These are phyloP conservation scores for Phrynosoma platyrhinos DNA, from an alignment of 2,113 vertebrate species.

Conservation along the genomic window DNA sequence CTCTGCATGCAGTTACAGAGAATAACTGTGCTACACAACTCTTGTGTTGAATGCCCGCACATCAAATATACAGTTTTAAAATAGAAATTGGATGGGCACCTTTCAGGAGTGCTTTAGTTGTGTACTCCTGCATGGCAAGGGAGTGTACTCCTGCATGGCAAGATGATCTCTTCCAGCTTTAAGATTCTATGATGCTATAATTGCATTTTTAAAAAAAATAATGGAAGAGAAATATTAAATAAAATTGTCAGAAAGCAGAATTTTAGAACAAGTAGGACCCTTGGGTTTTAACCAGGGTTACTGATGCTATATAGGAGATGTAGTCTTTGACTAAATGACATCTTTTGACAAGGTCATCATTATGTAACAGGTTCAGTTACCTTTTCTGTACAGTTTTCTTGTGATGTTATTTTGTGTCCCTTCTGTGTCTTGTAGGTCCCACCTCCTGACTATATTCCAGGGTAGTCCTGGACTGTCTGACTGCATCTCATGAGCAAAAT, in stretches of 20 bases:
- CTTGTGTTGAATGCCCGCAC: too few species aligned
- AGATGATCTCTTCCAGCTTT: neutral
- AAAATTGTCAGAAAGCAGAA: neutral
- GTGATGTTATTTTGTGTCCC: too few species aligned
- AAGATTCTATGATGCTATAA: neutral
- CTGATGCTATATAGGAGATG: neutral
- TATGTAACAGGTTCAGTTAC: neutral
- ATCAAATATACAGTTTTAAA: neutral
- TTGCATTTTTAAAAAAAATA: neutral
- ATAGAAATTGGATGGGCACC: neutral
- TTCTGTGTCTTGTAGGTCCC: neutral
- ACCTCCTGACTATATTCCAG: neutral
- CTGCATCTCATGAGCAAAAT: neutral
- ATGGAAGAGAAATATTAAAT: neutral
- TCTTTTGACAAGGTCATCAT: neutral
- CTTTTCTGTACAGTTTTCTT: neutral
- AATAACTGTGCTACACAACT: too few species aligned
- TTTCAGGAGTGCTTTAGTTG: too few species aligned
- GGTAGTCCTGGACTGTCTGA: neutral
- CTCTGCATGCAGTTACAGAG: too few species aligned
- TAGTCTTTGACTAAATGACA: neutral
- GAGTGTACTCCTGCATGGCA: neutral
- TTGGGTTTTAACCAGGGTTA: neutral
- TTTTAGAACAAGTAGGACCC: neutral
- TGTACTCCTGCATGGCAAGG: neutral